A percentile compares a stretch with the other conserved stretches of the same genome.
These are phyloP conservation scores for Cherax quadricarinatus DNA, from an alignment of 1,140 invertebrate genomes.

Conservation along the genomic window DNA sequence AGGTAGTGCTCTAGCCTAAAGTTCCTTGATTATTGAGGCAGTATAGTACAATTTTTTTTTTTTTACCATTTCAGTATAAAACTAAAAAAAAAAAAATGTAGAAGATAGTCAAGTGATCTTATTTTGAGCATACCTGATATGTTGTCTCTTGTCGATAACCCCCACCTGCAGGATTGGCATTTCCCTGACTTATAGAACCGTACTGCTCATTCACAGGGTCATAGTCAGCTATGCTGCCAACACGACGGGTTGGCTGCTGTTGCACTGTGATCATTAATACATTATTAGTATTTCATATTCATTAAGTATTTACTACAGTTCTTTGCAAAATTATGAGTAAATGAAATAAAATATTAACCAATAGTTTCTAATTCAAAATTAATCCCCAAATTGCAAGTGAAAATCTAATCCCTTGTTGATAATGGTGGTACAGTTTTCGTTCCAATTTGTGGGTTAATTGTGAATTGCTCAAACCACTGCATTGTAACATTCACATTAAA, in stretches of 20 bases:
- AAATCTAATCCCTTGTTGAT: too few species aligned
- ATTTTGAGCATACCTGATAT: slow-evolving; percentile 46
- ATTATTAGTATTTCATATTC: background rate
- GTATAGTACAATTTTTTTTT: too few species aligned
- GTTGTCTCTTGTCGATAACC: slow-evolving; percentile 62
- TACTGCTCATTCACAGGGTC: slow-evolving; percentile 96
- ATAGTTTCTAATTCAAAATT: background rate
- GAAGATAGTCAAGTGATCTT: too few species aligned
- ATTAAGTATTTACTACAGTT: too few species aligned
- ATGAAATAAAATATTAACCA: background rate
- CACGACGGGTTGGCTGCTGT: slow-evolving; percentile 82
- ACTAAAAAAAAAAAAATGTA: background rate
- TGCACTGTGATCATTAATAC: slow-evolving; percentile 77
- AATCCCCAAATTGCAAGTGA: too few species aligned
- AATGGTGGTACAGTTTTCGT: too few species aligned
- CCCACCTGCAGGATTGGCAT: slow-evolving; percentile 36
- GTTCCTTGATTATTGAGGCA: too few species aligned
- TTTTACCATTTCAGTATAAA: background rate
- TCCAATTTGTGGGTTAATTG: too few species aligned
- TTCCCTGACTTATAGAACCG: slow-evolving; percentile 81
- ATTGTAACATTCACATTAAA: too few species aligned
- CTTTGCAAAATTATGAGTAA: background rate
- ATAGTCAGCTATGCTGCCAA: slow-evolving; percentile 96
- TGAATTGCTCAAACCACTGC: too few species aligned
- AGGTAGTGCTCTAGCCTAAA: too few species aligned